Evolutionary conservation across 2,797 vertebrate genomes (phyloP).

Genomic region (Smutsia gigantea): DNA sequence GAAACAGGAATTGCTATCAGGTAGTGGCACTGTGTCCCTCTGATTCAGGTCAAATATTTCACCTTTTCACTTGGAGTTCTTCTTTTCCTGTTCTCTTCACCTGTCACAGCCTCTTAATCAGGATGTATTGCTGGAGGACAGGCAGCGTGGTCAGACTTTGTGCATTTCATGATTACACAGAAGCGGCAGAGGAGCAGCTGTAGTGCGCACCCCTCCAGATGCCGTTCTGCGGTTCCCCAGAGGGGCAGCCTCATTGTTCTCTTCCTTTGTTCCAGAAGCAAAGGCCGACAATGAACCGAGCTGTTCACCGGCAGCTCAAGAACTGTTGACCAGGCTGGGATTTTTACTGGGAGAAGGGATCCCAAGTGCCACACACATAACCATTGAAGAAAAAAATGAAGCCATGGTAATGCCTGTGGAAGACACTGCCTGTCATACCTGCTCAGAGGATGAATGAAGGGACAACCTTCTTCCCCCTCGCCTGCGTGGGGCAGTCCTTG

Average conservation of each 20-base stretch:
- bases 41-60: slow-evolving; percentile 43
- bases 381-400: slow-evolving; percentile 96
- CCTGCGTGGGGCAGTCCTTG: background rate
- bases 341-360: slow-evolving; percentile 99
- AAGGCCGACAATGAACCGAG: slow-evolving; percentile 91
- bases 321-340: slow-evolving; percentile 98
- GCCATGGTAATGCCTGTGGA: slow-evolving; percentile 93
- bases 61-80: slow-evolving; percentile 53
- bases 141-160: slow-evolving; percentile 15
- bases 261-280: slow-evolving; percentile 87
- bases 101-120: slow-evolving; percentile 60
- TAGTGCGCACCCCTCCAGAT: slow-evolving; percentile 59
- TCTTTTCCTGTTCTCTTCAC: slow-evolving; percentile 56
- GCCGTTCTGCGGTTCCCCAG: slow-evolving; percentile 32
- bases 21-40: background rate
- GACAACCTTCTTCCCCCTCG: background rate
- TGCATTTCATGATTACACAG: slow-evolving; percentile 47
- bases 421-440: slow-evolving; percentile 50
- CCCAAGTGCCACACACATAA: slow-evolving; percentile 93
- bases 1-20: background rate
- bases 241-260: slow-evolving; percentile 69
- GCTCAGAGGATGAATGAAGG: slow-evolving; percentile 20
- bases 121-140: slow-evolving; percentile 53
- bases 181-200: slow-evolving; percentile 52
- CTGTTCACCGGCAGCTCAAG: slow-evolving; percentile 98